phyloP scores from a whole-genome alignment of 2,888 invertebrate genomes.

The Temnothorax ravouxi region DNA sequence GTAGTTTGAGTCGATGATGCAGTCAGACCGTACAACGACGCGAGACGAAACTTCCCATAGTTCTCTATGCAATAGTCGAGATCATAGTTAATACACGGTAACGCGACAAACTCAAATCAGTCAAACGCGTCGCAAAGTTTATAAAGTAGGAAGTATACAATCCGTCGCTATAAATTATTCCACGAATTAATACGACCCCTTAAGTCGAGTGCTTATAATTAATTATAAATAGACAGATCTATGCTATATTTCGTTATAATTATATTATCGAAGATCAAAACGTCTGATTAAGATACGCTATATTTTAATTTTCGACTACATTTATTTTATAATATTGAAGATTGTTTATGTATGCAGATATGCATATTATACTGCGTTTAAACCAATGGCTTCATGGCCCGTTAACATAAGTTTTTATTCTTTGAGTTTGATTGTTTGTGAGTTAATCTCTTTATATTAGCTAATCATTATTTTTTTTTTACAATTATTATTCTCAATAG shows the following conservation, averaged over 20 bases:
- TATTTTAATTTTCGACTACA: not conserved
- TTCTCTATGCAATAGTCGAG: conserved; percentile 26
- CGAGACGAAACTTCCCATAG: conserved; percentile 33
- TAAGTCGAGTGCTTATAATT: not conserved
- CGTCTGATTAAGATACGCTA: not conserved
- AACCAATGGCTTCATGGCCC: too few relatives aligned
- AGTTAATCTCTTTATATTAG: too few relatives aligned
- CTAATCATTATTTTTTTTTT: too few relatives aligned
- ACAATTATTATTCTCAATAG: not conserved
- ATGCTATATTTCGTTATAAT: not conserved
- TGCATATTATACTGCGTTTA: too few relatives aligned
- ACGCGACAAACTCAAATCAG: conserved; percentile 32
- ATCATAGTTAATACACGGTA: conserved; percentile 27
- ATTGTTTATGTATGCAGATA: too few relatives aligned
- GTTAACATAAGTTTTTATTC: too few relatives aligned
- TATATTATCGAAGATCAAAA: not conserved
- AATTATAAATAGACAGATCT: not conserved
- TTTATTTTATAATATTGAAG: too few relatives aligned
- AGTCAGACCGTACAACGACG: conserved; percentile 51
- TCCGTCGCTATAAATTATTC: not conserved
- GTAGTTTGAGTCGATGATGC: conserved; percentile 69
- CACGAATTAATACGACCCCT: not conserved
- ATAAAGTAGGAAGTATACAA: not conserved
- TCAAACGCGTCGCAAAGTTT: conserved; percentile 14
- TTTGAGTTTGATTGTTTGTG: too few relatives aligned